Evolutionary conservation across 2,113 vertebrate species (phyloP), one percentile per base, ranked within the genome.

Genomic region (Spea multiplicata): DNA sequence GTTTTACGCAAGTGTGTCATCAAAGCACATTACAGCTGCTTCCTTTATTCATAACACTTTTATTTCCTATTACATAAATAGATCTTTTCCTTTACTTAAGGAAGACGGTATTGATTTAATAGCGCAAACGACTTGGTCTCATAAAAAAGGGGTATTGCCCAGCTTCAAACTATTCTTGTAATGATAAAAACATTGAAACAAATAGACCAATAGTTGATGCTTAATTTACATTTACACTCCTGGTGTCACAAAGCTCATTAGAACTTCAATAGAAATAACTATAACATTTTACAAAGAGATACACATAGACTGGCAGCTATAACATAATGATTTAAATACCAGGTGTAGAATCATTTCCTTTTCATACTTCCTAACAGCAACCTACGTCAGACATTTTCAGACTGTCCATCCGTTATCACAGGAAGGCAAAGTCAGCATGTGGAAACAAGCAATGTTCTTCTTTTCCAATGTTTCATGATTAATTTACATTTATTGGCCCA

Each of bases 301-400:
- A 75, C 17, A 66, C 49, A 64, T 46, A 17, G 30, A 12, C 64
- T 52, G 17, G 5, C 14, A 59, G 14, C 55, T 59, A 59, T 59
- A 8, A 7, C 14, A 53, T 46, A 57, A 75, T 44, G 14, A 13
- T 7, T 44, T 13, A 44, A 17, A 57, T 16, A 57, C 44, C 65
- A 76, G 74, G 74, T 68, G 74, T 57, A 68, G 30, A 50, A 16
- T 68, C 50, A 76, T 76, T 57, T 76, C 44, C 65, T 14, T 47
- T 55, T 76, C 49, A 50, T 45, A 53, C 30, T 75, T 76, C 44
- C 74, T 68, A 46, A 67, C 47, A n/a, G 44, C n/a, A 76, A 14
- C 13, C 65, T 14, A 67, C 16, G 46, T 59, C 65, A 68, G 44
- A 67, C 50, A 4, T 68, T 68, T 49, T n/a, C 67, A 52, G 67